Evolutionary conservation across 2,113 vertebrate genomes (phyloP).

Genomic region (Arenaria interpres): DNA sequence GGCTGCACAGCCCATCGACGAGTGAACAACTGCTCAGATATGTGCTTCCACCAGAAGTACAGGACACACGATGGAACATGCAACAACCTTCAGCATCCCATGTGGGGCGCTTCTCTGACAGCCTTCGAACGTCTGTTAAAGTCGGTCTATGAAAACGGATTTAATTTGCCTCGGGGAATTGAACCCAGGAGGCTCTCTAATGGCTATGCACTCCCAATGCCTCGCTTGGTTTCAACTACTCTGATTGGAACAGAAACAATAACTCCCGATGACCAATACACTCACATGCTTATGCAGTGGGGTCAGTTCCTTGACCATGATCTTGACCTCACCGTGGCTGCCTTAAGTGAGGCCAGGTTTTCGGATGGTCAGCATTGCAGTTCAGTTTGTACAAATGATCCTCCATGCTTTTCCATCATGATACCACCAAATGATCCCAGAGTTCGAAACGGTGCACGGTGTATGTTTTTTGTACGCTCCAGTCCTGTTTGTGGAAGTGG

Average conservation of each 20-base stretch:
- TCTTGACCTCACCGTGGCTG: slow-evolving; percentile 90
- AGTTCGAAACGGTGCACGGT: slow-evolving; percentile 84
- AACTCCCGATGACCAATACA: slow-evolving; percentile 90
- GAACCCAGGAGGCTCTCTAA: slow-evolving; percentile 79
- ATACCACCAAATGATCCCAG: slow-evolving; percentile 88
- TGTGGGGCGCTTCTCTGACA: slow-evolving; percentile 96
- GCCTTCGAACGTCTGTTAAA: slow-evolving; percentile 95
- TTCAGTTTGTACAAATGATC: slow-evolving; percentile 90
- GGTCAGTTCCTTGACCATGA: slow-evolving; percentile 98
- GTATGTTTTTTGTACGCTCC: slow-evolving; percentile 98
- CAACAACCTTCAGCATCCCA: slow-evolving; percentile 97
- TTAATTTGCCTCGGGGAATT: slow-evolving; percentile 91
- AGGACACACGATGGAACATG: slow-evolving; percentile 94
- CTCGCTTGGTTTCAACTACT: slow-evolving; percentile 89
- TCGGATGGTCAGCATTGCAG: slow-evolving; percentile 93
- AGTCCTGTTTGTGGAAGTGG: slow-evolving; percentile 97
- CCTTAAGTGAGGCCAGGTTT: slow-evolving; percentile 95
- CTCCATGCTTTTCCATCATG: slow-evolving; percentile 93
- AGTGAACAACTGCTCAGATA: slow-evolving; percentile 96
- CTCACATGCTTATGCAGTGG: slow-evolving; percentile 99
- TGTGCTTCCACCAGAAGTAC: slow-evolving; percentile 98
- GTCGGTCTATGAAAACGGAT: slow-evolving; percentile 96
- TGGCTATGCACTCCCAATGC: slow-evolving; percentile 84
- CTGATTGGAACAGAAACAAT: slow-evolving; percentile 91
- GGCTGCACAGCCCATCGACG: slow-evolving; percentile 94